Percentiles rank a stretch among this genome's conserved stretches.
phyloP scores from a whole-genome alignment of 2,888 invertebrate genomes.

The Pterobdella sp. region DNA sequence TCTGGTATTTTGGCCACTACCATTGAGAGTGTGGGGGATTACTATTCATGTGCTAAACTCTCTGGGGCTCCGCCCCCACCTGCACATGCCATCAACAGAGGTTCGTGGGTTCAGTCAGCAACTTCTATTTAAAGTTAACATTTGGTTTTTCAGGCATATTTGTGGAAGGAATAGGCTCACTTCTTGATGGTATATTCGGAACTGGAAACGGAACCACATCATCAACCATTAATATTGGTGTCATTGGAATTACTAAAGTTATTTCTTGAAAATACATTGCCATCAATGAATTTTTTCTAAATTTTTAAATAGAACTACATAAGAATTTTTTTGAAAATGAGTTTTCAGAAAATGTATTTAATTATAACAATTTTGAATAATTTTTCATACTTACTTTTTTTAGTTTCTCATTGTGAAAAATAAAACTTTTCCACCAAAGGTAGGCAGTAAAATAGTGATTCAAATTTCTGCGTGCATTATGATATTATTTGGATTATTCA shows the following conservation, averaged over 20 bases:
- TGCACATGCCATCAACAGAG: conserved; percentile 45
- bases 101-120: conserved; percentile 18
- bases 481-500: conserved; percentile 50
- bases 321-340: too few species aligned
- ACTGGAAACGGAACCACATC: conserved; percentile 81
- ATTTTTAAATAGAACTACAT: too few species aligned
- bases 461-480: conserved; percentile 51
- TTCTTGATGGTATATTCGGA: conserved; percentile 75
- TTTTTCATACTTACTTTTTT: too few species aligned
- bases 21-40: conserved; percentile 65
- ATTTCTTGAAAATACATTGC: too few species aligned
- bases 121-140: too few species aligned
- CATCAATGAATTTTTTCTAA: too few species aligned
- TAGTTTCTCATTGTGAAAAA: too few species aligned
- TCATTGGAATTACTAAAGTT: conserved; percentile 76
- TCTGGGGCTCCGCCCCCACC: conserved; percentile 72
- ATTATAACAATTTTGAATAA: too few species aligned
- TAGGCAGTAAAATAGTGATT: conserved; percentile 52
- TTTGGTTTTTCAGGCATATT: conserved; percentile 48
- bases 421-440: too few species aligned
- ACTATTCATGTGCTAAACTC: conserved; percentile 72
- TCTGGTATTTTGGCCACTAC: conserved; percentile 46
- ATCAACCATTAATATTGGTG: conserved; percentile 81
- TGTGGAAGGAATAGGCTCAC: conserved; percentile 72
- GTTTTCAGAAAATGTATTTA: too few species aligned